These are phyloP conservation scores for Diloba caeruleocephala DNA, from an alignment of 2,888 invertebrate genomes.

Conservation along the genomic window DNA sequence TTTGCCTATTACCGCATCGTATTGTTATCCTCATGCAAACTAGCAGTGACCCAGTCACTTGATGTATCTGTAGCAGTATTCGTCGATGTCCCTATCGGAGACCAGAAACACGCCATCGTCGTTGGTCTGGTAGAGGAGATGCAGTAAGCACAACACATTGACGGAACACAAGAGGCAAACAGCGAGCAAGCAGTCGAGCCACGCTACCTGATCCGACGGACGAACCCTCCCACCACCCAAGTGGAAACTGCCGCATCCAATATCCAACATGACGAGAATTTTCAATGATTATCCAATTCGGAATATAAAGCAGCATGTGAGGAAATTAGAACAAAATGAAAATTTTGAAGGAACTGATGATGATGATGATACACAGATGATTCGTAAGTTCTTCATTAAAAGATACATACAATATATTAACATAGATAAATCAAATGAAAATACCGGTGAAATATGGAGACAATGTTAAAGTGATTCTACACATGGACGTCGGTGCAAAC, in stretches of 20 bases:
- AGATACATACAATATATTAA: slow-evolving; percentile 11
- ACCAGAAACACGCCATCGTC: slow-evolving; percentile 64
- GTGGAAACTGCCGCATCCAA: slow-evolving; percentile 84
- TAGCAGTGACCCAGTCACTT: slow-evolving; percentile 61
- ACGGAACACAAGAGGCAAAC: slow-evolving; percentile 91
- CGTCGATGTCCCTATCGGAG: slow-evolving; percentile 76
- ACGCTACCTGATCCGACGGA: slow-evolving; percentile 94
- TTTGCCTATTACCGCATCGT: slow-evolving; percentile 44
- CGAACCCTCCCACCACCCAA: slow-evolving; percentile 88
- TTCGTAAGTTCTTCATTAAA: slow-evolving; percentile 17
- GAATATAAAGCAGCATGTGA: slow-evolving; percentile 87
- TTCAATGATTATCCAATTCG: slow-evolving; percentile 72
- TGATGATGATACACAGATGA: slow-evolving; percentile 50
- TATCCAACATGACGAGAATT: slow-evolving; percentile 67
- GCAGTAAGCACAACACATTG: slow-evolving; percentile 91
- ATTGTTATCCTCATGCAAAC: slow-evolving; percentile 55
- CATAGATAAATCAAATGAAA: slow-evolving; percentile 65
- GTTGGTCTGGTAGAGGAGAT: slow-evolving; percentile 86
- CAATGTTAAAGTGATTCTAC: slow-evolving; percentile 76
- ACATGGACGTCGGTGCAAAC: slow-evolving; percentile 84
- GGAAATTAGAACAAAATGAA: slow-evolving; percentile 82
- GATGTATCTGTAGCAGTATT: slow-evolving; percentile 74
- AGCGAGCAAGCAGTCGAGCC: slow-evolving; percentile 92
- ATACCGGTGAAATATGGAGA: slow-evolving; percentile 83
- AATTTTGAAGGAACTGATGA: slow-evolving; percentile 50